These are phyloP conservation scores for Buceros bicornis DNA, from an alignment of 2,797 vertebrate genomes.

Conservation along the genomic window DNA sequence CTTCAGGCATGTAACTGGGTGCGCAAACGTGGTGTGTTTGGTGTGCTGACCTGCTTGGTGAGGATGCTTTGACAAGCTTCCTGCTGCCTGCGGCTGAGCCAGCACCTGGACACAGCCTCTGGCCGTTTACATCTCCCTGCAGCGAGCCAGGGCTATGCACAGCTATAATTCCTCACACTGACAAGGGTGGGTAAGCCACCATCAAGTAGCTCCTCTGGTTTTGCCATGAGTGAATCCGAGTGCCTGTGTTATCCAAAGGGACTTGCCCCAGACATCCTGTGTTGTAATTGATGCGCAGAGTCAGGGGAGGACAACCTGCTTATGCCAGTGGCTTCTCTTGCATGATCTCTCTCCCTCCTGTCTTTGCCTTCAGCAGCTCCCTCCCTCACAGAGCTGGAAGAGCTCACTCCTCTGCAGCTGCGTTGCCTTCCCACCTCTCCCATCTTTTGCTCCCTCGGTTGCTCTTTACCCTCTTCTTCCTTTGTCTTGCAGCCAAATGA, in stretches of 20 bases:
- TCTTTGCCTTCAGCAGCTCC: not conserved
- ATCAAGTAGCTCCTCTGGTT: not conserved
- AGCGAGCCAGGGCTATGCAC: accelerated
- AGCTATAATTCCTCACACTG: accelerated
- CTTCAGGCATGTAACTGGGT: not conserved
- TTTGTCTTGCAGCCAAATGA: not conserved
- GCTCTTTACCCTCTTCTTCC: constrained; percentile 19
- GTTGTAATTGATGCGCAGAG: not conserved
- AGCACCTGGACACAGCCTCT: not conserved
- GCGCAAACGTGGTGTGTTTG: not conserved
- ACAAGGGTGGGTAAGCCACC: not conserved
- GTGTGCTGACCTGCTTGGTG: not conserved
- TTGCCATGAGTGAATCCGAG: not conserved
- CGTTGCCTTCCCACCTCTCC: not conserved
- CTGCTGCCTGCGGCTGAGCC: not conserved
- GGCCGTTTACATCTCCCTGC: not conserved
- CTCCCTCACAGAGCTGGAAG: not conserved
- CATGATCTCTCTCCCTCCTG: not conserved
- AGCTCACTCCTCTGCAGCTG: not conserved
- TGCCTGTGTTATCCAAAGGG: not conserved
- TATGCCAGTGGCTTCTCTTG: not conserved
- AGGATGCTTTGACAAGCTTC: not conserved
- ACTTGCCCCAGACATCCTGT: not conserved
- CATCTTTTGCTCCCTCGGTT: not conserved
- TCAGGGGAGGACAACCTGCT: not conserved